Conservation (phyloP, 2,888 invertebrate species). For the Plusia festucae region DNA sequence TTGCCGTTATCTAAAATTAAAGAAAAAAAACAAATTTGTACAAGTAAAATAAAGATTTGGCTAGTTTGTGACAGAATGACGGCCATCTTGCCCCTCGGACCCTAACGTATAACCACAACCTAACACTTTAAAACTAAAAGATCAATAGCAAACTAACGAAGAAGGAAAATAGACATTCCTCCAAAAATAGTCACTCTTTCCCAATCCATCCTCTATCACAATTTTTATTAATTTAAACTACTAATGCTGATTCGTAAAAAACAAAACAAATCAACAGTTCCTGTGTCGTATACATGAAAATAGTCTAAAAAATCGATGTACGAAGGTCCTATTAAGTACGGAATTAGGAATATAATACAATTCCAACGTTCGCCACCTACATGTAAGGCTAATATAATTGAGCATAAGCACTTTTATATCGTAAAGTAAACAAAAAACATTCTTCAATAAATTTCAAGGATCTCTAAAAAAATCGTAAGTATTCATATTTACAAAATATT, state of each 20-base stretch:
- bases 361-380: conserved; percentile 67
- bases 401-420: conserved; percentile 86
- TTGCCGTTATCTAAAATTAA: conserved; percentile 78
- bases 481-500: conserved; percentile 86
- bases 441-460: conserved; percentile 72
- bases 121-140: conserved; percentile 76
- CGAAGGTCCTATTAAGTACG: conserved; percentile 70
- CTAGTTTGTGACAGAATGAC: conserved; percentile 81
- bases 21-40: conserved; percentile 78
- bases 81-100: conserved; percentile 61
- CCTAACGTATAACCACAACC: conserved; percentile 82
- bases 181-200: conserved; percentile 79
- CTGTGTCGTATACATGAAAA: conserved; percentile 84
- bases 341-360: conserved; percentile 67
- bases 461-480: conserved; percentile 74
- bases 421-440: conserved; percentile 77
- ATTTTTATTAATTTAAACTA: conserved; percentile 72
- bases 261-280: conserved; percentile 76
- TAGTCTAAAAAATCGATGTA: conserved; percentile 75
- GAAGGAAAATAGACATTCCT: conserved; percentile 75
- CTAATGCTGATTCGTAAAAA: conserved; percentile 71
- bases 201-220: conserved; percentile 82
- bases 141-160: conserved; percentile 76
- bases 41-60: conserved; percentile 85
- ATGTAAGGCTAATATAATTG: conserved; percentile 84